These are phyloP conservation scores for Drosophila mettleri DNA, from an alignment of 2,888 invertebrate species.

Conservation along the genomic window DNA sequence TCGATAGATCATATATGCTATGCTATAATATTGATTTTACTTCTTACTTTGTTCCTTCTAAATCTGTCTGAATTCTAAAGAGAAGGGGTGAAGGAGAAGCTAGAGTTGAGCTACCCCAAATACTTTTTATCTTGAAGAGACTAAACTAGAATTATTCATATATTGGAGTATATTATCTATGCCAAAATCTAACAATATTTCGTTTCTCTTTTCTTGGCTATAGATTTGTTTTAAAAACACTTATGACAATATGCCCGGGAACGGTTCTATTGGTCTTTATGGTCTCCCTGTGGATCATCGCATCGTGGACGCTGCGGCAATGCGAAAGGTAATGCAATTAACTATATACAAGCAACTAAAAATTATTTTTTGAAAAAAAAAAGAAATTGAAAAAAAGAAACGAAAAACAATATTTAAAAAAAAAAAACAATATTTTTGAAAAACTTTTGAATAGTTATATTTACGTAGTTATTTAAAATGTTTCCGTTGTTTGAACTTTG, in stretches of 20 bases:
- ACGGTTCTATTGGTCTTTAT: slow-evolving; percentile 99
- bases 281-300: slow-evolving; percentile 99
- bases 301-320: slow-evolving; percentile 99
- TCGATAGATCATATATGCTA: no score
- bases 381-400: slow-evolving; percentile 8
- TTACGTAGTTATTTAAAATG: slow-evolving; percentile 53
- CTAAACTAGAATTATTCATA: no score
- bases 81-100: no score
- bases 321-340: slow-evolving; percentile 95
- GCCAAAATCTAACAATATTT: neutral
- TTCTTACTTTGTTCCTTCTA: neutral
- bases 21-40: neutral
- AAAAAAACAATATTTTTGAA: neutral
- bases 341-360: neutral
- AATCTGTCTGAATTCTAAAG: no score
- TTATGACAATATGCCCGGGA: slow-evolving; percentile 99
- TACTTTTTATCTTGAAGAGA: neutral
- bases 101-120: no score
- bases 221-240: slow-evolving; percentile 97
- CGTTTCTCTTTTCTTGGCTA: neutral
- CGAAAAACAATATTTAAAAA: slow-evolving; percentile 3
- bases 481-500: slow-evolving; percentile 40
- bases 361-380: neutral
- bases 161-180: neutral
- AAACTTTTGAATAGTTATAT: slow-evolving; percentile 40